Conservation (phyloP, 2,797 vertebrate genomes). For the Pangasius krempfi region DNA sequence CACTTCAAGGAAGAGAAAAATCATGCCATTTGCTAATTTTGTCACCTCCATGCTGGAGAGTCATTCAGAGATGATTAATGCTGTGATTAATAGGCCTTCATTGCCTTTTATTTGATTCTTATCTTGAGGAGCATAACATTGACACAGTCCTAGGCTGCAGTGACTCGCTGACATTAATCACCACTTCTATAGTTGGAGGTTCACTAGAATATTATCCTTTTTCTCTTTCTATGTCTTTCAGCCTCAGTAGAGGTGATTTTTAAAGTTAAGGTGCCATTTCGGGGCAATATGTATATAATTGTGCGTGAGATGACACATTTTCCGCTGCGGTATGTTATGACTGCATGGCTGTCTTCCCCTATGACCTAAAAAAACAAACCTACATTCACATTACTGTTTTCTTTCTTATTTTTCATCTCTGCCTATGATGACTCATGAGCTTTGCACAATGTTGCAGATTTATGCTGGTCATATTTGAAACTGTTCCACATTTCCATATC, state of each 20-base stretch:
- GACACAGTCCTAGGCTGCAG: slow-evolving; percentile 48
- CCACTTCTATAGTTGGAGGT: not conserved
- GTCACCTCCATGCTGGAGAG: slow-evolving; percentile 24
- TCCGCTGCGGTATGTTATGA: not conserved
- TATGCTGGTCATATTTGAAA: slow-evolving; percentile 45
- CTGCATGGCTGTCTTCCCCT: slow-evolving; percentile 57
- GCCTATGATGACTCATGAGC: slow-evolving; percentile 36
- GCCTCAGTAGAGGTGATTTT: not conserved
- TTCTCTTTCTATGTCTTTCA: not conserved
- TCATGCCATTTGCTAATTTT: slow-evolving; percentile 25
- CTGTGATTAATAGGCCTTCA: slow-evolving; percentile 49
- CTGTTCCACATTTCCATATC: slow-evolving; percentile 12
- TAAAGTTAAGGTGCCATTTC: not conserved
- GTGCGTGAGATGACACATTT: not conserved
- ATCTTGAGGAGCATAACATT: slow-evolving; percentile 49
- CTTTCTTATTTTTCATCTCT: not conserved
- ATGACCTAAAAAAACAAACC: not conserved
- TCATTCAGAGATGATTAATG: slow-evolving; percentile 42
- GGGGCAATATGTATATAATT: not conserved
- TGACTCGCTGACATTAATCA: slow-evolving; percentile 52
- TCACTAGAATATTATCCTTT: not conserved
- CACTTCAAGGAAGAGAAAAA: slow-evolving; percentile 28
- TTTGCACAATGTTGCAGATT: not conserved
- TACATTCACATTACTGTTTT: not conserved
- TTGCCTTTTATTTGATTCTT: slow-evolving; percentile 51